Conservation (phyloP, 2,888 invertebrate species). For the Dasysyrphus albostriatus region DNA sequence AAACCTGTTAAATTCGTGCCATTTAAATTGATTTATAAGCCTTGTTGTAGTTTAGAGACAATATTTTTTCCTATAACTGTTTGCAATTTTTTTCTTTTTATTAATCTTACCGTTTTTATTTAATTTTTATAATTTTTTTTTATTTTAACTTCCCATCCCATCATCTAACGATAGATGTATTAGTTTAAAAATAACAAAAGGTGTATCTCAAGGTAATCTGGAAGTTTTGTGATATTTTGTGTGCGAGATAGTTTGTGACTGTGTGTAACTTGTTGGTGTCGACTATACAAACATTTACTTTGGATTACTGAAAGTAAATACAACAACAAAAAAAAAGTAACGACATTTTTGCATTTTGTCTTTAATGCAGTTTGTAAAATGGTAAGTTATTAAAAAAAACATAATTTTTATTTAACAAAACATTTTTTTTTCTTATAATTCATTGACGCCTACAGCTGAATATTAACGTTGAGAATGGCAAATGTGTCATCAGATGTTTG, state of each 20-base stretch:
- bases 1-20: conserved; percentile 16
- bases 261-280: conserved; percentile 69
- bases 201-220: conserved; percentile 75
- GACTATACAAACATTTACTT: conserved; percentile 54
- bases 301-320: conserved; percentile 64
- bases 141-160: conserved; percentile 35
- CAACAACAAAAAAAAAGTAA: conserved; percentile 9
- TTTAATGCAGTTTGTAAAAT: conserved; percentile 65
- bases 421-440: conserved; percentile 3
- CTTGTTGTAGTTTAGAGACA: conserved; percentile 3
- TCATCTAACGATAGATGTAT: conserved; percentile 62
- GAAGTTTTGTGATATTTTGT: conserved; percentile 68
- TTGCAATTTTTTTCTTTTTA: neutral
- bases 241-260: conserved; percentile 54
- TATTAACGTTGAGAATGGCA: neutral
- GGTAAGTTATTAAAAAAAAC: conserved; percentile 43
- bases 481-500: conserved; percentile 61
- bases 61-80: neutral
- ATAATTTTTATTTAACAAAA: neutral
- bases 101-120: conserved; percentile 6
- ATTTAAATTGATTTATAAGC: neutral
- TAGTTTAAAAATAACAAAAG: conserved; percentile 69
- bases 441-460: conserved; percentile 23
- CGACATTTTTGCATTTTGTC: conserved; percentile 46
- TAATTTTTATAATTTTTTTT: conserved; percentile 7